These are phyloP conservation scores for Saturnia pavonia DNA, from an alignment of 2,888 invertebrate genomes.

Conservation along the genomic window DNA sequence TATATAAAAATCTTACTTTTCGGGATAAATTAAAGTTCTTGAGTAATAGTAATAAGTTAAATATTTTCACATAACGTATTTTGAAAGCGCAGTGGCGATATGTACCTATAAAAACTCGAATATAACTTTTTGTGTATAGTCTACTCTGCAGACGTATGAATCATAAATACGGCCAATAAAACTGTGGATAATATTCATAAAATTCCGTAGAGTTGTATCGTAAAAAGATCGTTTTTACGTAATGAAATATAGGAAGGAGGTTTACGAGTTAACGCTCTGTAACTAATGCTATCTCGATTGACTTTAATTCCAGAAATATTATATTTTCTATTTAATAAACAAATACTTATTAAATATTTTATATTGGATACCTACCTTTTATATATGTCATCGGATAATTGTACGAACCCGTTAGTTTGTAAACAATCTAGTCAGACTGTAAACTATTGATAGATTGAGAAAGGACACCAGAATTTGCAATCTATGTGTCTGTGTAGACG, in stretches of 20 bases:
- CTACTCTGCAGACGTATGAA: slow-evolving; percentile 4
- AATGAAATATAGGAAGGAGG: slow-evolving; percentile 42
- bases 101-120: not conserved
- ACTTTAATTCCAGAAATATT: not conserved
- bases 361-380: not conserved
- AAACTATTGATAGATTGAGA: too few species aligned
- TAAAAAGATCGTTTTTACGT: slow-evolving; percentile 55
- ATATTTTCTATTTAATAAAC: not conserved
- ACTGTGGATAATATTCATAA: slow-evolving; percentile 23
- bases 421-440: too few species aligned
- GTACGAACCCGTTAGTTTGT: too few species aligned
- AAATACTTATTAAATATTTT: not conserved
- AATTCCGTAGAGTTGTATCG: slow-evolving; percentile 39
- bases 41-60: not conserved
- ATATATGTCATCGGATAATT: not conserved
- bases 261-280: slow-evolving; percentile 14
- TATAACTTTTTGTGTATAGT: not conserved
- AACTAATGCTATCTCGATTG: not conserved
- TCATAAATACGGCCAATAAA: slow-evolving; percentile 22
- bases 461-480: too few species aligned
- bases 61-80: not conserved
- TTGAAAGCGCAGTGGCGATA: not conserved
- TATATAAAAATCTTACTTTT: not conserved
- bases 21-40: too few species aligned
- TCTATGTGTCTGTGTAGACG: too few species aligned